Conservation (phyloP, 1,140 invertebrate species). For the Orchesella cincta region DNA sequence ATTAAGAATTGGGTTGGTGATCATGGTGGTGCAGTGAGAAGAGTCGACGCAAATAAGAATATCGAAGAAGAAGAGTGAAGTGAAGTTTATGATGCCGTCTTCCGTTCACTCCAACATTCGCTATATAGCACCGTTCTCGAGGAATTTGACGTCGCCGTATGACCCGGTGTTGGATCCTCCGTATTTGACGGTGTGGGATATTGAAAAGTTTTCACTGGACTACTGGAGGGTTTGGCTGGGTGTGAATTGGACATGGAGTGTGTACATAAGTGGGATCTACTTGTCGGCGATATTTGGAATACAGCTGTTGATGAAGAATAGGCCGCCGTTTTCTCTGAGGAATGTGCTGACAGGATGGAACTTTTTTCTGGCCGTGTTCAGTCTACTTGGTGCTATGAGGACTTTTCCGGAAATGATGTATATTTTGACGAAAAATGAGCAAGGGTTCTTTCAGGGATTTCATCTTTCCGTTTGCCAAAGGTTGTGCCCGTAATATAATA, state of each 20-base stretch:
- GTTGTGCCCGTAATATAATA: constrained; percentile 30
- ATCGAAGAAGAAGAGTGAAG: too few species aligned
- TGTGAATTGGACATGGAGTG: constrained; percentile 37
- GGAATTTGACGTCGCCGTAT: background rate
- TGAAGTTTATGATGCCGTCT: too few species aligned
- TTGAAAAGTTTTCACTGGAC: constrained; percentile 41
- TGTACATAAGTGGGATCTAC: constrained; percentile 38
- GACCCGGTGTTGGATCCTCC: constrained; percentile 37
- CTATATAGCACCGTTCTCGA: background rate
- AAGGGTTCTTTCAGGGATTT: constrained; percentile 35
- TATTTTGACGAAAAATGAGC: constrained; percentile 38
- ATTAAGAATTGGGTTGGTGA: too few species aligned
- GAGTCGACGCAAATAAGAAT: too few species aligned
- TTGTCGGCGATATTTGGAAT: constrained; percentile 38
- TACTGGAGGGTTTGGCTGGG: constrained; percentile 44
- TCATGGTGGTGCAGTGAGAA: too few species aligned
- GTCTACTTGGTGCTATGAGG: constrained; percentile 68
- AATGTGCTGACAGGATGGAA: constrained; percentile 89
- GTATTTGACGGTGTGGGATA: constrained; percentile 43
- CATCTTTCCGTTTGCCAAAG: constrained; percentile 46
- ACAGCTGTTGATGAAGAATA: constrained; percentile 40
- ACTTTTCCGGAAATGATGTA: constrained; percentile 49
- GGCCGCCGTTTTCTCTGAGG: constrained; percentile 65
- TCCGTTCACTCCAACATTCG: too few species aligned
- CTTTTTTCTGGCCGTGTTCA: constrained; percentile 86